phyloP scores from a whole-genome alignment of 2,113 vertebrate species.

The Dicerorhinus sumatrensis region DNA sequence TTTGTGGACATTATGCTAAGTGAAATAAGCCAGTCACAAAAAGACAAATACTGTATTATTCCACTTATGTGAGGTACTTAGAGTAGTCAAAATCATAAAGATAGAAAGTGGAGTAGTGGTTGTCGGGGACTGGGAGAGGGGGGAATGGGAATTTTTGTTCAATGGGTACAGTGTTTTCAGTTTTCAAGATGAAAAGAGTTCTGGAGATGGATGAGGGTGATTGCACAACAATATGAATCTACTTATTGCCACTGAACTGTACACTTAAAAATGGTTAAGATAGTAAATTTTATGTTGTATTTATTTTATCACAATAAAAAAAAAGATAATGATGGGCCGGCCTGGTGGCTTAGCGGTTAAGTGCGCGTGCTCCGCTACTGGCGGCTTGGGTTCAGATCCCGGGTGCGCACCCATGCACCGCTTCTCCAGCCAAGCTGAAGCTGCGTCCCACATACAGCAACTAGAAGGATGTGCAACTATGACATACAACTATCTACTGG shows the following conservation, averaged over 20 bases:
- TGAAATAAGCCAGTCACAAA: not conserved
- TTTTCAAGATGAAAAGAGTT: not conserved
- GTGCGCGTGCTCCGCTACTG: too few relatives aligned
- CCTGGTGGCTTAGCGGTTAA: too few relatives aligned
- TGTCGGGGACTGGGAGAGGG: not conserved
- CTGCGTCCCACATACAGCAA: too few relatives aligned
- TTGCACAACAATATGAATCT: not conserved
- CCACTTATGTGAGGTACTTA: not conserved
- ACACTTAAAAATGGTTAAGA: not conserved
- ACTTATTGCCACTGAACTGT: not conserved
- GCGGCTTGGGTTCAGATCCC: too few relatives aligned
- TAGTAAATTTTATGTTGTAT: not conserved
- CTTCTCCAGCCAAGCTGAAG: too few relatives aligned
- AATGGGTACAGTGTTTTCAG: not conserved
- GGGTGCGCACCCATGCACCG: too few relatives aligned
- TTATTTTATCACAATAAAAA: slow-evolving; percentile 25
- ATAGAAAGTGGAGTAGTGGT: not conserved
- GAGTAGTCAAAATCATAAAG: not conserved
- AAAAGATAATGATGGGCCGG: not conserved
- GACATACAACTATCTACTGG: too few relatives aligned
- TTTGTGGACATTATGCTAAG: not conserved
- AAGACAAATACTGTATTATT: not conserved
- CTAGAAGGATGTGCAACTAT: too few relatives aligned
- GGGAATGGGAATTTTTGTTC: not conserved
- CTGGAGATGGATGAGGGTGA: not conserved